These are phyloP conservation scores for Nilaparvata lugens DNA, from an alignment of 1,140 invertebrate species.

Conservation along the genomic window DNA sequence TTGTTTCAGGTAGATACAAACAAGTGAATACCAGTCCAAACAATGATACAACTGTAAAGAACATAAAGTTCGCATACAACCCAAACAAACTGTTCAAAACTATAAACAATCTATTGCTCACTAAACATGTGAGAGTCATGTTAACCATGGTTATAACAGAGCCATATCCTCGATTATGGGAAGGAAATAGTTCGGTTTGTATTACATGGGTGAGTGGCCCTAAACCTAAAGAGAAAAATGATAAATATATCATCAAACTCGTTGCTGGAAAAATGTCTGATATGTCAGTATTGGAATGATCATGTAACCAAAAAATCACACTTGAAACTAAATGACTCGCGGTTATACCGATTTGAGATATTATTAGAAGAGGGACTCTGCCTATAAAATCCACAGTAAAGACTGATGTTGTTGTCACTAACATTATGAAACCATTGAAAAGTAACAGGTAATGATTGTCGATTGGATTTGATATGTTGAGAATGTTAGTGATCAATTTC, in stretches of 20 bases:
- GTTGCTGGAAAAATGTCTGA: conserved; percentile 5
- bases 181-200: conserved; percentile 20
- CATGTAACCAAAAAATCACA: conserved; percentile 5
- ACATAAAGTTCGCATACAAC: conserved; percentile 63
- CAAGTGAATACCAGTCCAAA: conserved; percentile 48
- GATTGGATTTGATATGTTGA: neutral
- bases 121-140: conserved; percentile 33
- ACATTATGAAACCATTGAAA: neutral
- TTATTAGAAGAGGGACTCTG: neutral
- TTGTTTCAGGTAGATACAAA: conserved; percentile 66
- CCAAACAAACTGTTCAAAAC: conserved; percentile 48
- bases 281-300: no score
- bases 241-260: conserved; percentile 15
- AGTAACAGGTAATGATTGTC: no score
- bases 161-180: conserved; percentile 17
- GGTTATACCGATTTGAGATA: neutral
- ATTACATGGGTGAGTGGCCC: conserved; percentile 19
- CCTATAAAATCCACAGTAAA: neutral
- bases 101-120: conserved; percentile 67
- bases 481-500: neutral
- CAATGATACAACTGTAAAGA: conserved; percentile 58
- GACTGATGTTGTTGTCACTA: neutral
- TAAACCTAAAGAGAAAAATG: conserved; percentile 21
- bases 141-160: conserved; percentile 18
- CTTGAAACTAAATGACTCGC: neutral